Evolutionary conservation across 2,888 invertebrate genomes (phyloP), one percentile per base, ranked within the genome.

Genomic region (Argyra leucocephala): DNA sequence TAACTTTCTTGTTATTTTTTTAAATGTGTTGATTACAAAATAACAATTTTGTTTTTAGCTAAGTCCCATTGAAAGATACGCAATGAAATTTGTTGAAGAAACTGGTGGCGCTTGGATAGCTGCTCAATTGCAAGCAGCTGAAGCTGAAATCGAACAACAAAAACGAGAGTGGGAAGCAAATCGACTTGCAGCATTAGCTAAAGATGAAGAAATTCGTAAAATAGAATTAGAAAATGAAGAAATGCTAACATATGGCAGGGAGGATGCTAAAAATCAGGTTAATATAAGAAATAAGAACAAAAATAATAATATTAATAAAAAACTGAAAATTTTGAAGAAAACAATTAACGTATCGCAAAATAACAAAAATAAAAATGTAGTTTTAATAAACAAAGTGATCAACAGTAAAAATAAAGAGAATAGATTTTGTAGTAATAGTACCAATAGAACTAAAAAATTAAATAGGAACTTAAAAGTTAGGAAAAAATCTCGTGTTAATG

Each of bases 31-130:
- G 6, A 31, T 57, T 63, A n/a, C 7, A 22, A 57, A 22, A 24
- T 22, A 22, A 15, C 36, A 21, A 37, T 59, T 22, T 24, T 37
- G 3, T 69, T 75, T 78, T 61, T 82, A 98, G 96, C 81, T 98
- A 69, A 90, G 90, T 48, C 93, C 96, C 1, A 89, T 99, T 68
- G 98, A 99, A 81, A 86, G 90, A 65, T 98, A 96, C 81, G 98
- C 98, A 21, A 92, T 98, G 86, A 86, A 87, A 23, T 89, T 93
- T 75, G 89, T 97, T 72, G 98, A 98, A 81, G 86, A 88, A 71
- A 89, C 92, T 65, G 87, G 88, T 22, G 82, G 82, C 2, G 85
- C 85, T n/a, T 88, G 87, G 82, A 88, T 89, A 21, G 90, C 91
- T 0, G 95, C 96, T 74, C 93, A 95, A 73, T 76, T 93, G 57